These are phyloP conservation scores for Sminthurides aquaticus DNA, from an alignment of 2,888 invertebrate genomes.

Conservation along the genomic window DNA sequence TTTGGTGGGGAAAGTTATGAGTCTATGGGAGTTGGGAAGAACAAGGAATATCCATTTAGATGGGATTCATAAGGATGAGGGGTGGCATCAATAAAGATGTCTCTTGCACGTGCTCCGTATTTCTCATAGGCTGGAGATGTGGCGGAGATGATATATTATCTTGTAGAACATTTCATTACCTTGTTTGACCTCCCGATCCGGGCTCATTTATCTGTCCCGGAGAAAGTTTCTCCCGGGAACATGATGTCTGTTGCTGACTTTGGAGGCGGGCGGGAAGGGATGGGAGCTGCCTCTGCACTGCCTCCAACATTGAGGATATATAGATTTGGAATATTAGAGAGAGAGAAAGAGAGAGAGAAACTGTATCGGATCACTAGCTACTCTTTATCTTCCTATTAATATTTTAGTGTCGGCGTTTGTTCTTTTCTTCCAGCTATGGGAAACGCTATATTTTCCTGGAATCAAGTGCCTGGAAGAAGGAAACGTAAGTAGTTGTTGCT, in stretches of 20 bases:
- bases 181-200: constrained; percentile 40
- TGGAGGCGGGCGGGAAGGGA: background rate
- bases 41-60: constrained; percentile 25
- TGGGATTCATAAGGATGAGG: constrained; percentile 24
- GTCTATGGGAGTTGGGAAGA: constrained; percentile 6
- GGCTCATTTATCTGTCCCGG: constrained; percentile 41
- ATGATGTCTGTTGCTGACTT: constrained; percentile 42
- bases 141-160: constrained; percentile 42
- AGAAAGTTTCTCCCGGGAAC: background rate
- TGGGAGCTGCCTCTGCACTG: too few relatives aligned
- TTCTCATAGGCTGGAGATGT: background rate
- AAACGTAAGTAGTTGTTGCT: too few relatives aligned
- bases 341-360: too few relatives aligned
- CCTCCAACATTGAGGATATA: too few relatives aligned
- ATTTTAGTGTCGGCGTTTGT: background rate
- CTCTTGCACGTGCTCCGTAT: constrained; percentile 40
- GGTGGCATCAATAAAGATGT: constrained; percentile 43
- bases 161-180: constrained; percentile 44
- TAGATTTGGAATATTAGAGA: too few relatives aligned
- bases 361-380: background rate
- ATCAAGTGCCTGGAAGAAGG: too few relatives aligned
- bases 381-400: background rate
- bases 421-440: too few relatives aligned
- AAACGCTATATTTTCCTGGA: too few relatives aligned
- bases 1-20: constrained; percentile 4